Conservation (phyloP, 2,888 invertebrate genomes). For the Trypoxylon attenuatum region DNA sequence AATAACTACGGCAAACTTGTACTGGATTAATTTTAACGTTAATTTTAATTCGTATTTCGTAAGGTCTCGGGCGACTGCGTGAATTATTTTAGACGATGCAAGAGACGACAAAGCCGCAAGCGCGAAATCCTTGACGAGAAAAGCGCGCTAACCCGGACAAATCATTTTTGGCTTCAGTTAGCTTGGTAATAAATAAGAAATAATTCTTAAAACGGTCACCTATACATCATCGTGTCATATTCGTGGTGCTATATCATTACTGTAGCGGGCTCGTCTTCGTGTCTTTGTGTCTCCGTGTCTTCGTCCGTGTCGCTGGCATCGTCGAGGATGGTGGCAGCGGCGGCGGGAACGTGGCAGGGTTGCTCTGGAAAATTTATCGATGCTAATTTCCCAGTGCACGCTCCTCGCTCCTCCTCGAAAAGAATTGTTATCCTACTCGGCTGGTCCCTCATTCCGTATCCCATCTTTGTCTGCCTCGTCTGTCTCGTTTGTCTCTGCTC, state of each 20-base stretch:
- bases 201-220: slow-evolving; percentile 74
- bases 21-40: no score
- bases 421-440: slow-evolving; percentile 66
- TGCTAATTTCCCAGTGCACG: slow-evolving; percentile 73
- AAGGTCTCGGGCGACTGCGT: no score
- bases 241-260: slow-evolving; percentile 61
- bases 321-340: slow-evolving; percentile 50
- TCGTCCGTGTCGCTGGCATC: slow-evolving; percentile 31
- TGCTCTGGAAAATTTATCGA: slow-evolving; percentile 72
- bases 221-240: slow-evolving; percentile 74
- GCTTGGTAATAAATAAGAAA: slow-evolving; percentile 72
- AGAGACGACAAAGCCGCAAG: no score
- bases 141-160: no score
- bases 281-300: no score
- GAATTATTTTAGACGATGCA: no score
- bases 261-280: slow-evolving; percentile 23
- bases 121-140: no score
- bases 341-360: slow-evolving; percentile 59
- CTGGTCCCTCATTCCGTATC: slow-evolving; percentile 37
- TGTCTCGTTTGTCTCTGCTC: slow-evolving; percentile 52
- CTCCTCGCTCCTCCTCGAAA: slow-evolving; percentile 60
- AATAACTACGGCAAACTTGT: no score
- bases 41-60: no score
- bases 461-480: slow-evolving; percentile 22
- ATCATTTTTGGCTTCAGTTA: no score